Evolutionary conservation across 2,113 vertebrate species (phyloP).

Genomic region (Pagrus major): DNA sequence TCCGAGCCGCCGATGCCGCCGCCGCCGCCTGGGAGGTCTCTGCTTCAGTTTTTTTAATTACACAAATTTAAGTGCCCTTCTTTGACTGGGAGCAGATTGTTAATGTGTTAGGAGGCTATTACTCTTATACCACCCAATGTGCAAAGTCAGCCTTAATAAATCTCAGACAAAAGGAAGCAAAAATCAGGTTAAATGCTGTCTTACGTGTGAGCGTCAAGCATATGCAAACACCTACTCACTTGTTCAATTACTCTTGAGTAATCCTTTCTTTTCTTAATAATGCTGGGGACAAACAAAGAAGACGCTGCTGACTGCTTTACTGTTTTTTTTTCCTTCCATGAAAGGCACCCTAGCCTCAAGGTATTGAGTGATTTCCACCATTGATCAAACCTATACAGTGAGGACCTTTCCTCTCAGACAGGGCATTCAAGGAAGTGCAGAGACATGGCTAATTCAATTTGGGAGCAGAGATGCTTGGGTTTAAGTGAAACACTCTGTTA

Average conservation of each 20-base stretch:
- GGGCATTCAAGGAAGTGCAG: slow-evolving; percentile 67
- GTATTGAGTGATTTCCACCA: slow-evolving; percentile 74
- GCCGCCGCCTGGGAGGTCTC: slow-evolving; percentile 52
- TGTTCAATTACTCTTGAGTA: slow-evolving; percentile 62
- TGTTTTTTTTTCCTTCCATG: slow-evolving; percentile 8
- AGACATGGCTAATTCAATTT: slow-evolving; percentile 79
- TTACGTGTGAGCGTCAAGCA: slow-evolving; percentile 47
- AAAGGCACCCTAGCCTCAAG: slow-evolving; percentile 45
- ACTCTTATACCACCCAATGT: slow-evolving; percentile 63
- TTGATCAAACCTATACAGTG: slow-evolving; percentile 62
- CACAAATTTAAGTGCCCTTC: slow-evolving; percentile 64
- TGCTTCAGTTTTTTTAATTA: slow-evolving; percentile 71
- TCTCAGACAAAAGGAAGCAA: slow-evolving; percentile 64
- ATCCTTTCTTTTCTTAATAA: slow-evolving; percentile 55
- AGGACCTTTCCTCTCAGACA: slow-evolving; percentile 62
- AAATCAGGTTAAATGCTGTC: slow-evolving; percentile 64
- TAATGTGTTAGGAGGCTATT: slow-evolving; percentile 67
- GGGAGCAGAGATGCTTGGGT: slow-evolving; percentile 64
- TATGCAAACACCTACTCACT: slow-evolving; percentile 71
- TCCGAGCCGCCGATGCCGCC: slow-evolving; percentile 2
- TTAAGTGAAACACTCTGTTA: slow-evolving; percentile 80
- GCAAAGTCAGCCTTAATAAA: slow-evolving; percentile 67
- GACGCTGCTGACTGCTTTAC: slow-evolving; percentile 31
- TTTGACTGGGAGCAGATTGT: slow-evolving; percentile 70
- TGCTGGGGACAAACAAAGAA: slow-evolving; percentile 24